Percentiles rank a stretch among this genome's conserved stretches.
Evolutionary conservation across 2,113 vertebrate species (phyloP).

Genomic region (Oceanites oceanicus): DNA sequence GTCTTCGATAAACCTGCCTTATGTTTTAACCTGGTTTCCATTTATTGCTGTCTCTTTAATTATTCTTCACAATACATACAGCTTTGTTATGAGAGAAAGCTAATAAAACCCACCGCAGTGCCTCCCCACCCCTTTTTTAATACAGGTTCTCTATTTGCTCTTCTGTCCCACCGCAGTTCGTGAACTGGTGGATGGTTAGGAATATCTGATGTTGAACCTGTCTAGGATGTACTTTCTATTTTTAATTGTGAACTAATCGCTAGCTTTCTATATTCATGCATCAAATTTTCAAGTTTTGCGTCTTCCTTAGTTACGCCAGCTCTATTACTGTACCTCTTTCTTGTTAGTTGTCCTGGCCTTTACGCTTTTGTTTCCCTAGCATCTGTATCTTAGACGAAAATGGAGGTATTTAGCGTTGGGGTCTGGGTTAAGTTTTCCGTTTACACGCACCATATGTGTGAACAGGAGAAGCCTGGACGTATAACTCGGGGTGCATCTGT

Average conservation of each 20-base stretch:
- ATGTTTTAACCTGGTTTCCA: neutral
- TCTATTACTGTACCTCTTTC: neutral
- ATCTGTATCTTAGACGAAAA: neutral
- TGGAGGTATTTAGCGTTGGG: neutral
- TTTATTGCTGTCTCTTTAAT: neutral
- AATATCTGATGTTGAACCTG: neutral
- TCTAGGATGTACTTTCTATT: neutral
- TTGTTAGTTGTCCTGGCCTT: neutral
- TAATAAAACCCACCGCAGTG: neutral
- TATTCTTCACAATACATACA: neutral
- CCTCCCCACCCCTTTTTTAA: neutral
- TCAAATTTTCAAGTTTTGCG: neutral
- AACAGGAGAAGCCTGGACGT: neutral
- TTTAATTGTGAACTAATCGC: neutral
- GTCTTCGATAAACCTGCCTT: neutral
- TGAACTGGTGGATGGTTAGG: neutral
- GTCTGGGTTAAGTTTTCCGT: neutral
- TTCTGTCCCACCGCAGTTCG: neutral
- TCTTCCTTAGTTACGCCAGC: neutral
- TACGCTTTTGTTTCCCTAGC: accelerated
- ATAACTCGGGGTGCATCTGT: neutral
- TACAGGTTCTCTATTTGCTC: neutral
- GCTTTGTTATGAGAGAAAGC: neutral
- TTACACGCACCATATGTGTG: neutral
- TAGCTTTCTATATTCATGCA: neutral